A percentile compares a stretch with the other conserved stretches of the same genome.
Evolutionary conservation across 2,113 vertebrate genomes (phyloP).

Genomic region (Scatophagus argus): DNA sequence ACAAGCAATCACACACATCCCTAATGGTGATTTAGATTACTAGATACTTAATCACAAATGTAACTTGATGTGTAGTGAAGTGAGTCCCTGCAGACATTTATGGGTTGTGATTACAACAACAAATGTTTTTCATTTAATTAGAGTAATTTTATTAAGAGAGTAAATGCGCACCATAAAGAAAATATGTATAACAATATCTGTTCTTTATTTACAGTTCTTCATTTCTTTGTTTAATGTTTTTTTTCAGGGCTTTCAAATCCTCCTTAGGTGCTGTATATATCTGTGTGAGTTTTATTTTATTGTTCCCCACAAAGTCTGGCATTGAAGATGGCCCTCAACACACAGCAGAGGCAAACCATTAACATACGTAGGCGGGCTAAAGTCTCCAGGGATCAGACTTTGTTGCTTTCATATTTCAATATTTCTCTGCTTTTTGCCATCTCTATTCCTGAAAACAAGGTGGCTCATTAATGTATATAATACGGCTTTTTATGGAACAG

Average conservation of each 20-base stretch:
- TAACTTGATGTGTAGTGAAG: too few relatives aligned
- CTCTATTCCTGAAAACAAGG: constrained; percentile 34
- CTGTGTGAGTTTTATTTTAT: not conserved
- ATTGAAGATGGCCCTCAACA: not conserved
- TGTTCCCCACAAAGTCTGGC: not conserved
- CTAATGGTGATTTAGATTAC: too few relatives aligned
- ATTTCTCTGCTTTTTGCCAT: constrained; percentile 10
- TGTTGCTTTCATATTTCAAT: constrained; percentile 32
- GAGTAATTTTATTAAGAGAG: too few relatives aligned
- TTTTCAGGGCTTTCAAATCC: not conserved
- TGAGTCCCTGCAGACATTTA: too few relatives aligned
- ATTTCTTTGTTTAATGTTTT: not conserved
- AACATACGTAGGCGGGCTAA: constrained; percentile 24
- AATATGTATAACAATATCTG: not conserved
- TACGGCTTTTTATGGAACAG: not conserved
- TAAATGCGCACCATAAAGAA: not conserved
- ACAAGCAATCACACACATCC: not conserved
- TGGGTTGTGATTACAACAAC: not conserved
- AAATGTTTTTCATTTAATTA: not conserved
- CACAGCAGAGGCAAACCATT: not conserved
- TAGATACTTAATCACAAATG: too few relatives aligned
- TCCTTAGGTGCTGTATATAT: not conserved
- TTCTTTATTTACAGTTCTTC: not conserved
- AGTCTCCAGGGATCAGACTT: constrained; percentile 25
- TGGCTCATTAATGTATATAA: constrained; percentile 56